Conservation (phyloP, 2,888 invertebrate species). For the Yponomeuta sedellus region DNA sequence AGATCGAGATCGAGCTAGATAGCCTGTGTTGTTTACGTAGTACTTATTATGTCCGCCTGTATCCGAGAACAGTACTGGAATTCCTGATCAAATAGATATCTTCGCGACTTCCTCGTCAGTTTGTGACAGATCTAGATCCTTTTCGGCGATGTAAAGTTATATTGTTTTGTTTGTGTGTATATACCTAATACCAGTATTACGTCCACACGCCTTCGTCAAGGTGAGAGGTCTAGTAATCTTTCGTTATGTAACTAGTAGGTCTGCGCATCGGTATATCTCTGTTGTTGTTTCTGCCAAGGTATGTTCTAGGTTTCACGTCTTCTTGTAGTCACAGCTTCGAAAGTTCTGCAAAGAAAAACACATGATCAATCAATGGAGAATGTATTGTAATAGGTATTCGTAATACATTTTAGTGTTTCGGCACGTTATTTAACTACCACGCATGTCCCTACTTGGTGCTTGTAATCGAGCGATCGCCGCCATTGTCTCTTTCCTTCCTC, state of each 20-base stretch:
- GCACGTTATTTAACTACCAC: background rate
- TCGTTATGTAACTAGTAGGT: slow-evolving; percentile 3
- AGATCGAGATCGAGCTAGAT: no score
- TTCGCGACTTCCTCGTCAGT: no score
- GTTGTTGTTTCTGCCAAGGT: background rate
- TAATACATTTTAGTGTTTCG: no score
- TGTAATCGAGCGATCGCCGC: background rate
- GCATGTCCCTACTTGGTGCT: background rate
- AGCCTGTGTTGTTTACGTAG: no score
- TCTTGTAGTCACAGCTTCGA: slow-evolving; percentile 9
- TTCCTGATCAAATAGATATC: no score
- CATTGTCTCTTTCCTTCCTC: background rate
- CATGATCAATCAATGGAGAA: background rate
- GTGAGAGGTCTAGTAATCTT: slow-evolving; percentile 4
- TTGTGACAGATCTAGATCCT: no score
- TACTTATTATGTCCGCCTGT: no score
- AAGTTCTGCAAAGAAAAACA: slow-evolving; percentile 11
- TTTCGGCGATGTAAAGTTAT: no score
- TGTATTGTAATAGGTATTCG: background rate
- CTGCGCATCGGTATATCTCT: background rate
- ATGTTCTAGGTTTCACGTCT: background rate
- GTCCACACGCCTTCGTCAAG: background rate
- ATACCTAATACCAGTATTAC: background rate
- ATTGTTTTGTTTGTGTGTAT: no score
- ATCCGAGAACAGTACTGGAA: no score